Percentiles rank a stretch among this genome's conserved stretches.
phyloP scores from a whole-genome alignment of 2,888 invertebrate genomes.

The Drepana falcataria region DNA sequence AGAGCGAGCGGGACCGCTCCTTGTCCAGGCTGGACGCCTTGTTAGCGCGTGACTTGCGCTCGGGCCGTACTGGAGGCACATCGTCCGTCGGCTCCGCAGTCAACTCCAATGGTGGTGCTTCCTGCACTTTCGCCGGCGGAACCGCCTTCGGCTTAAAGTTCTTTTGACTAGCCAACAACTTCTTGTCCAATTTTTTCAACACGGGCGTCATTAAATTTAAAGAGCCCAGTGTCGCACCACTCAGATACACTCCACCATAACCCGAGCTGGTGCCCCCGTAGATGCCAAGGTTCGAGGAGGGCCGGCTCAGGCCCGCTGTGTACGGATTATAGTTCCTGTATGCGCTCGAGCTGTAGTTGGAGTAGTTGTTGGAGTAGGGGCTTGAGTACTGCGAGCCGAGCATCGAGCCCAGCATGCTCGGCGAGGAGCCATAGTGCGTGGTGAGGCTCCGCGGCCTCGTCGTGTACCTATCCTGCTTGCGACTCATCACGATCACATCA shows the following conservation, averaged over 20 bases:
- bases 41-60: conserved; percentile 48
- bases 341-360: conserved; percentile 53
- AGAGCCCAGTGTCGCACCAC: conserved; percentile 77
- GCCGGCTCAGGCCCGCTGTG: conserved; percentile 58
- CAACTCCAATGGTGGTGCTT: conserved; percentile 25
- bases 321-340: conserved; percentile 72
- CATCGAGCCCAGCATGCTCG: conserved; percentile 64
- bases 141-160: conserved; percentile 70
- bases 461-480: conserved; percentile 64
- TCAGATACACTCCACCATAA: conserved; percentile 83
- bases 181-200: conserved; percentile 71
- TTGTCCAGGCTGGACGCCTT: conserved; percentile 49
- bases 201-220: conserved; percentile 79
- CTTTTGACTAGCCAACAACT: conserved; percentile 67
- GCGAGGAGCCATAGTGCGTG: conserved; percentile 65
- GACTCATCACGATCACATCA: conserved; percentile 47
- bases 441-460: conserved; percentile 66
- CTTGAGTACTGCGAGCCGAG: conserved; percentile 53
- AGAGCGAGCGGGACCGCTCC: conserved; percentile 66
- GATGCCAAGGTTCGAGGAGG: conserved; percentile 63
- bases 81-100: conserved; percentile 17
- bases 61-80: conserved; percentile 54
- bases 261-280: conserved; percentile 82
- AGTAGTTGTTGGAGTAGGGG: conserved; percentile 57
- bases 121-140: conserved; percentile 51